Base-by-base conservation (phyloP, 92 coral and sea anemone genomes). In the Actinernus sp. region DNA sequence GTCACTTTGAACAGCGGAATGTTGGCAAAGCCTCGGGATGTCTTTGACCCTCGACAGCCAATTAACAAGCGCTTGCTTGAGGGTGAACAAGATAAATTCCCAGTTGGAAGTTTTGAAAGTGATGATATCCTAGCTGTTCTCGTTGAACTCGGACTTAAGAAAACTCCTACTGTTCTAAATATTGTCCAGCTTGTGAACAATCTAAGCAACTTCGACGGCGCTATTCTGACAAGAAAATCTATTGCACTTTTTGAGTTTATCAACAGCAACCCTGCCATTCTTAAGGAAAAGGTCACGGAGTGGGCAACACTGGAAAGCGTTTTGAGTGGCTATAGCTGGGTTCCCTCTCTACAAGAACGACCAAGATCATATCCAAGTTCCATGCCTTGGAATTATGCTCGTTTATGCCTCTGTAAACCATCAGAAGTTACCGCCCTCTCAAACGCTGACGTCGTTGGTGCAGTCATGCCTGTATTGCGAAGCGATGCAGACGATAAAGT, bases 31-130 rank as follows among this genome's bases (percentile, higher is more conserved):
- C 98, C 98, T 2, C 63, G 81, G 46, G 94, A 90, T 13, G 81
- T 93, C 19, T 93, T 87, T 44, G 98, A 93, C 45, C 97, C 98
- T 1, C 88, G 84, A 18, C 94, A 93, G 34, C 92, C 79, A 19
- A 78, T 76, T 25, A 51, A 90, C 18, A 77, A 86, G 41, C 71
- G 83, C 41, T 70, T 93, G 38, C 83, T 91, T 48, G 81, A 82
- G 31, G 92, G 92, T 6, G 97, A 93, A 32, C 45, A 84, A 3
- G 59, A 80, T 19, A 85, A 78, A 30, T 93, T 93, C 68, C 98
- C 98, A 2, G 73, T 64, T 45, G 64, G 79, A 14, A 94, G 87
- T 33, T 93, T 82, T 48, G 68, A 84, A 28, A 81, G 86, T 53
- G 53, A 89, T 5, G 90, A 91, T 55, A 69, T 85, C 0, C 81